These are phyloP conservation scores for Platysternon megacephalum DNA, from an alignment of 2,113 vertebrate species.

Conservation along the genomic window DNA sequence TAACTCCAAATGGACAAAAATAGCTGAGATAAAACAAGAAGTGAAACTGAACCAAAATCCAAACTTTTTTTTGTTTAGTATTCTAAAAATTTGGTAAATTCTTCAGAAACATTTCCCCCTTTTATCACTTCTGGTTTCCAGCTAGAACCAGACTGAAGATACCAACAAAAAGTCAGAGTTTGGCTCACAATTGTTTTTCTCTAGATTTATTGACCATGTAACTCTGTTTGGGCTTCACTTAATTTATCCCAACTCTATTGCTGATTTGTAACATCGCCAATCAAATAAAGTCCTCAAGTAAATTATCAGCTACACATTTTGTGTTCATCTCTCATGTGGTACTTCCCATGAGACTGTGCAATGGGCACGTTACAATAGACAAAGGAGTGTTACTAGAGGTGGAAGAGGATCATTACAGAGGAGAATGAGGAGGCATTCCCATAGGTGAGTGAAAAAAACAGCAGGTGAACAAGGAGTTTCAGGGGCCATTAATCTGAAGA, in stretches of 20 bases:
- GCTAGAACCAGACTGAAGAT: neutral
- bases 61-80: neutral
- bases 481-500: slow-evolving; percentile 22
- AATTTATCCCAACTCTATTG: neutral
- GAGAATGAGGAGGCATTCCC: neutral
- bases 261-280: neutral
- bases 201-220: neutral
- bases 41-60: neutral
- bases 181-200: neutral
- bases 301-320: neutral
- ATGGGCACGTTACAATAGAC: neutral
- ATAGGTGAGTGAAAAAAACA: neutral
- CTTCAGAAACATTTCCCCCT: neutral
- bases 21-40: neutral
- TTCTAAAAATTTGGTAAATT: neutral
- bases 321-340: neutral
- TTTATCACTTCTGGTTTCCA: neutral
- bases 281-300: neutral
- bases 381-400: neutral
- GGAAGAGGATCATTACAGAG: neutral
- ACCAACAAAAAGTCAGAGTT: neutral
- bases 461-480: neutral
- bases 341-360: neutral
- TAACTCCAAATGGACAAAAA: neutral
- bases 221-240: neutral